Base-by-base conservation (phyloP, 2,113 vertebrate genomes). In the Cichladusa arquata region DNA sequence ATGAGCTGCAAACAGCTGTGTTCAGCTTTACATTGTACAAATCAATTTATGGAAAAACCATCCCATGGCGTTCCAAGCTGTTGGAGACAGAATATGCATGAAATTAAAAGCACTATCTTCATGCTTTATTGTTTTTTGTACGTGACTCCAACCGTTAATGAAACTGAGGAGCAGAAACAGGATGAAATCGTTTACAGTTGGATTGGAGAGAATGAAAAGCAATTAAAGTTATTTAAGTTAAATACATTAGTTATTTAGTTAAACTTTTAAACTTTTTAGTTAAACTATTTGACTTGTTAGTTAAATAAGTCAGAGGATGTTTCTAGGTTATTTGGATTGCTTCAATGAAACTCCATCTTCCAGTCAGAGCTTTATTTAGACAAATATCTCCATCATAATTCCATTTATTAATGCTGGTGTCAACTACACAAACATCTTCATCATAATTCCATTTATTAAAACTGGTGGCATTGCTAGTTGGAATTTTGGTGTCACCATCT, bases 1-100 rank as follows among this genome's bases (percentile, higher is more conserved):
- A 47, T 40, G 54, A 65, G 50, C 42, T 70, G 36, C 74, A 69
- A 57, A 26, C 29, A 48, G 47, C 36, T 15, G 24, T 5, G 33
- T 67, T 74, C 84, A 67, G 44, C 53, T 57, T 51, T 22, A 11
- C 15, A 0, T 18, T 19, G 24, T 31, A 28, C 18, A 18, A 36
- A 25, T 40, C 42, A 53, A 33, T 70, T 9, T 1, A 7, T 1
- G 17, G 50, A 31, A 80, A 53, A 36, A 58, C 0, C 5, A 45
- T 14, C 33, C 3, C 0, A 0, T n/a, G 28, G 15, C 17, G 13
- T 36, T 88, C 58, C 19, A 4, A 5, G 40, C n/a, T 70, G 11
- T 57, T 57, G 29, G 83, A 66, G 78, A 22, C 29, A 45, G 42
- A 45, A 48, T 12, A 8, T 9, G 31, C 9, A 4, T 28, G 28